Conservation (phyloP, 1,140 invertebrate genomes). For the Saccostrea cuccullata region DNA sequence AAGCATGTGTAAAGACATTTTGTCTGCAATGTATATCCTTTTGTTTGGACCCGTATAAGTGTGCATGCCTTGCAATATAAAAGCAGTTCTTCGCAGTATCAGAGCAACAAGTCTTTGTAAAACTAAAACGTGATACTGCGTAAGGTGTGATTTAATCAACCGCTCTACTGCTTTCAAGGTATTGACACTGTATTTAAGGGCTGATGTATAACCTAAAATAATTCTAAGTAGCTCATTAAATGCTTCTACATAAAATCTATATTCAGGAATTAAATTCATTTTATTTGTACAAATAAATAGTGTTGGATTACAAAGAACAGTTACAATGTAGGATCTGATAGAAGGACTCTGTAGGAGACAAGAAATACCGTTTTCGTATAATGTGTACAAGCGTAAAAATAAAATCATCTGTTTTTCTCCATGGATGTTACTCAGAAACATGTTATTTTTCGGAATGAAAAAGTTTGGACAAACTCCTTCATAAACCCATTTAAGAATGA, state of each 20-base stretch:
- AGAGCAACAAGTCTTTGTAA: background rate
- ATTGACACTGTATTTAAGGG: background rate
- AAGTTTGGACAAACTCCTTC: conserved; percentile 33
- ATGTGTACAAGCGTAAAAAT: background rate
- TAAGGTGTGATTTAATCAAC: background rate
- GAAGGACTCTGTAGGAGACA: background rate
- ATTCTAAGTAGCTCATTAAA: background rate
- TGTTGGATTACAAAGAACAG: background rate
- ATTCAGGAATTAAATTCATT: background rate
- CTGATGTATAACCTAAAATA: background rate
- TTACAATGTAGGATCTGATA: background rate
- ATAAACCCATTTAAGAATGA: conserved; percentile 34
- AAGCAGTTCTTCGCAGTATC: background rate
- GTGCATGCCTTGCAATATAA: background rate
- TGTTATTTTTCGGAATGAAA: conserved; percentile 41
- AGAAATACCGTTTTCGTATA: background rate
- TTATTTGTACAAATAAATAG: background rate
- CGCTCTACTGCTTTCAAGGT: background rate
- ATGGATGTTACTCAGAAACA: background rate
- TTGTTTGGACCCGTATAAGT: background rate
- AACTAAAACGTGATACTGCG: background rate
- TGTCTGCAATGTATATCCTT: background rate
- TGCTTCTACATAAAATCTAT: background rate
- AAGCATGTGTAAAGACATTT: background rate
- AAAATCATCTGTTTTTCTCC: background rate